Base-by-base conservation (phyloP, 2,888 invertebrate genomes). In the Reticulitermes lucifugus region DNA sequence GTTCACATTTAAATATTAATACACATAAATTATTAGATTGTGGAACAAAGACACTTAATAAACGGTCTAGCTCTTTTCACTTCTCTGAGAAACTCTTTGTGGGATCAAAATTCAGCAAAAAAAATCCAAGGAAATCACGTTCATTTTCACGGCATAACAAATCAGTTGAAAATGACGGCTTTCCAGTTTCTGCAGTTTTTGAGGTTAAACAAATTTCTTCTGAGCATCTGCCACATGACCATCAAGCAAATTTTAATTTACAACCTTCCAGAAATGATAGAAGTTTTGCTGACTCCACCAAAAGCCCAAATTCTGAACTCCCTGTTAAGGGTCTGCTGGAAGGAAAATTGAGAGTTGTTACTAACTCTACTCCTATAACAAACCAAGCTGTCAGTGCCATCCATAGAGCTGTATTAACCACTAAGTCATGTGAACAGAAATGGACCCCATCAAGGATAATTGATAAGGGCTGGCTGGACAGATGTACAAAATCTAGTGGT, bases 51-150 rank as follows among this genome's bases (percentile, higher is more conserved):
- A 83, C 87, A 60, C 41, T 79, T 29, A 85, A 77, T 71, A 85
- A 88, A 86, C 84, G 70, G 87, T 88, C 77, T 88, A 89, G 88
- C 87, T 93, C 92, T 80, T 93, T 93, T 88, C 93, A 93, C 88
- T 89, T 94, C 22, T 93, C 95, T 0, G 93, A 94, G 88, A 95
- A 96, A 89, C 91, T 96, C 86, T 96, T 96, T 90, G 92, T 93
- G 85, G 93, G 93, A 79, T 92, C 93, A 41, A 94, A 93, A 88
- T 95, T 96, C 90, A 93, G 93, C 9, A 93, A 96, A 88, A 92
- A 96, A 88, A 96, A 96, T 91, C 96, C 96, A 0, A 93, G 96
- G 88, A 97, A 96, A 90, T 93, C 94, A 0, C 88, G 84, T 59
- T 84, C 86, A 22, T 84, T 85, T 79, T 55, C 75, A 9, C 83